Percentiles rank a stretch among this genome's conserved stretches.
Evolutionary conservation across 1,140 invertebrate species (phyloP).

Genomic region (Vanessa atalanta): DNA sequence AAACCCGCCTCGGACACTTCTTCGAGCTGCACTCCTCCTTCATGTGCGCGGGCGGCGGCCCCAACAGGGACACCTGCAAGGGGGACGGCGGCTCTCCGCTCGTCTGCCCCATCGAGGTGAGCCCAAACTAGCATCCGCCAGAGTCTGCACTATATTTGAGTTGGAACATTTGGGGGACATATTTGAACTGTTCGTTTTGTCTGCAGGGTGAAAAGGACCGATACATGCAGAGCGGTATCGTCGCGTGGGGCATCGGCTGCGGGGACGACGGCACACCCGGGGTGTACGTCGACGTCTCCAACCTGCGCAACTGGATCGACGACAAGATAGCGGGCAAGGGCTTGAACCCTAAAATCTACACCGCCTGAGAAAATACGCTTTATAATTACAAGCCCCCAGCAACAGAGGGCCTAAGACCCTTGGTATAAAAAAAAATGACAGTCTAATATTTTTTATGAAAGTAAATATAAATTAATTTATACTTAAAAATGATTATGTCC

Average conservation of each 20-base stretch:
- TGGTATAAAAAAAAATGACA: neutral
- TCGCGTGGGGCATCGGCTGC: slow-evolving; percentile 85
- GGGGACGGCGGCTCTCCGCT: slow-evolving; percentile 84
- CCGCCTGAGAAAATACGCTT: neutral
- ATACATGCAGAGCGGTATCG: slow-evolving; percentile 83
- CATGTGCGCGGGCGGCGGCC: slow-evolving; percentile 88
- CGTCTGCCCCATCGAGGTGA: slow-evolving; percentile 83
- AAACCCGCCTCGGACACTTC: slow-evolving; percentile 83
- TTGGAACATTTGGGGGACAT: too few relatives aligned
- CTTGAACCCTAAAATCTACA: slow-evolving; percentile 54
- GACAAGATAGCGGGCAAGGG: slow-evolving; percentile 53
- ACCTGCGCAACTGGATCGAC: slow-evolving; percentile 85
- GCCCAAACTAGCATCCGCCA: too few relatives aligned
- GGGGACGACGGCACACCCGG: slow-evolving; percentile 83
- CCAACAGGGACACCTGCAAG: slow-evolving; percentile 84
- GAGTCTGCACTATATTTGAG: too few relatives aligned
- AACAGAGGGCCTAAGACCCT: neutral
- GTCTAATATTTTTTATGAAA: neutral
- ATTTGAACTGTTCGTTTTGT: neutral
- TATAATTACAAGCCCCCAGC: neutral
- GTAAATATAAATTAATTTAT: neutral
- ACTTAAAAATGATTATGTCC: too few relatives aligned
- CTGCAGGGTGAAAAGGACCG: slow-evolving; percentile 61
- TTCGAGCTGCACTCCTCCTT: slow-evolving; percentile 86
- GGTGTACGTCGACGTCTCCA: slow-evolving; percentile 85